phyloP scores from a whole-genome alignment of 2,888 invertebrate species.

The Xestia rhomboidea region DNA sequence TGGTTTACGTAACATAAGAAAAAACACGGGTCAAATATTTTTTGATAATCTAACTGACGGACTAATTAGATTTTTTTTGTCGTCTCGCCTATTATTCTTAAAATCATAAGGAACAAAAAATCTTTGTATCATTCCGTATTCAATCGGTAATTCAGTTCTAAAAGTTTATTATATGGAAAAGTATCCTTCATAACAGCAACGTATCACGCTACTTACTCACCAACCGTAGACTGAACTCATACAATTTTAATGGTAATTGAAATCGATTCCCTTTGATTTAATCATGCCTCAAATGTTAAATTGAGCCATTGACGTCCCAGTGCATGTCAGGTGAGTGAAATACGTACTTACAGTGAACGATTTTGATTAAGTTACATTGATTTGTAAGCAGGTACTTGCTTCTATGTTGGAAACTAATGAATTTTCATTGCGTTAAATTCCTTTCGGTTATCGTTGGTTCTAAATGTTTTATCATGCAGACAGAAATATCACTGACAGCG shows the following conservation, averaged over 20 bases:
- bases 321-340: conserved; percentile 9
- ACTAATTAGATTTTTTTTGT: too few species aligned
- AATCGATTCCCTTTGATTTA: conserved; percentile 49
- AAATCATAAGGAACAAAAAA: not conserved
- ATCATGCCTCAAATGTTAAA: conserved; percentile 49
- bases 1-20: too few species aligned
- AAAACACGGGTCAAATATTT: too few species aligned
- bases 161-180: conserved; percentile 10
- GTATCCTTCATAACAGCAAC: not conserved
- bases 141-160: not conserved
- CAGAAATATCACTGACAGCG: not conserved
- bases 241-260: conserved; percentile 41
- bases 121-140: not conserved
- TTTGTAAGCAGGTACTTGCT: not conserved
- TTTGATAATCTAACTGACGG: too few species aligned
- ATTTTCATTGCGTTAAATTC: not conserved
- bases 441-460: not conserved
- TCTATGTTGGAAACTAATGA: not conserved
- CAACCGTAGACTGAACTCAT: conserved; percentile 23
- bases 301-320: conserved; percentile 27
- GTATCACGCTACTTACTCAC: not conserved
- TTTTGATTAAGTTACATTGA: conserved; percentile 22
- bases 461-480: not conserved
- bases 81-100: too few species aligned
- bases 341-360: conserved; percentile 2